Base-by-base conservation (phyloP, 1,140 invertebrate species). In the Dendrolimus punctatus region DNA sequence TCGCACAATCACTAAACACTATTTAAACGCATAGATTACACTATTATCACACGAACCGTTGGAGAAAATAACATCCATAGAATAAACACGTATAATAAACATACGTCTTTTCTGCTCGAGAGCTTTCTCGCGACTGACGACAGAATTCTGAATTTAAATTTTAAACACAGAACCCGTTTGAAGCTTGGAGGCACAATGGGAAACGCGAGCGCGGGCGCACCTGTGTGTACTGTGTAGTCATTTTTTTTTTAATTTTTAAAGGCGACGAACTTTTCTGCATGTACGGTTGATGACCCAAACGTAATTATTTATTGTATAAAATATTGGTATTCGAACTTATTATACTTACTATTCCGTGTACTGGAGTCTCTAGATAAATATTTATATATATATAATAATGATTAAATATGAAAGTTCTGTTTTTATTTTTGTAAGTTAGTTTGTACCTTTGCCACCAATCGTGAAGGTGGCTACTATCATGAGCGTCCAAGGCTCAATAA, bases 141-240 rank as follows among this genome's bases (percentile, higher is more conserved):
- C 23, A 2, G 23, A 23, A 23, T 38, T 48, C 38, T 23, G 40
- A n/a, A 10, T 6, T 6, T 6, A 38, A 38, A 7, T 8, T 6
- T 38, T 36, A 23, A 10, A 8, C 36, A 38, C 9, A 8, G 46
- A 48, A 48, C 46, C n/a, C 6, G 46, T 48, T 48, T 36, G 6
- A 3, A 36, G 10, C 45, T 36, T n/a, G 39, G 46, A 39, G 43
- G 63, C 64, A 66, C 64, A 70, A 66, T 70, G 63, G 65, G 58
- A 55, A 70, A 62, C 60, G 61, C 66, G 63, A 68, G 67, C 74
- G 70, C 75, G 53, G 58, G 71, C 76, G 76, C 74, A 76, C 73
- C 71, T 80, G 74, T 74, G 60, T 58, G 58, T 61, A 49, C 53
- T 65, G 54, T 58, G 23, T 51, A 51, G 49, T 64, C 58, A 66